Evolutionary conservation across 2,797 vertebrate genomes (phyloP).

Genomic region (Chelidonichthys spinosus): DNA sequence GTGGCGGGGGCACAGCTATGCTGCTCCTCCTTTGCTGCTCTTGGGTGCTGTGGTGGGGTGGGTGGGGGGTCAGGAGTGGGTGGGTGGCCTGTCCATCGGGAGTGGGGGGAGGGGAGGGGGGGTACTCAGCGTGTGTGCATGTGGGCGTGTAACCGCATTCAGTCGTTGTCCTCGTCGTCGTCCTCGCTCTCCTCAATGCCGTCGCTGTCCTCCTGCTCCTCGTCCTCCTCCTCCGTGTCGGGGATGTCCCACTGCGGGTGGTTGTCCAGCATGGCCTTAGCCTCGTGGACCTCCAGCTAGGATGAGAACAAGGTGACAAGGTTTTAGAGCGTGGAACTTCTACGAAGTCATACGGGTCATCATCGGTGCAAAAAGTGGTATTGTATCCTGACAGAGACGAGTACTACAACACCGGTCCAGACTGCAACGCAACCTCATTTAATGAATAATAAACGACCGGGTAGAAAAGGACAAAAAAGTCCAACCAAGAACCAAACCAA

Average conservation of each 20-base stretch:
- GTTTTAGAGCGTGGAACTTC: no score
- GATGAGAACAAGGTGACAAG: background rate
- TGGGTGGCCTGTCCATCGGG: slow-evolving; percentile 47
- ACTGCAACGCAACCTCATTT: no score
- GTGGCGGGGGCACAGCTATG: slow-evolving; percentile 27
- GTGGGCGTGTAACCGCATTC: slow-evolving; percentile 45
- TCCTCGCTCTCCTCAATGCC: slow-evolving; percentile 99
- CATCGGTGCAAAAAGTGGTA: no score
- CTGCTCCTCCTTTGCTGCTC: slow-evolving; percentile 50
- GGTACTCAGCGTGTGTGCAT: slow-evolving; percentile 11
- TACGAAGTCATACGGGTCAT: no score
- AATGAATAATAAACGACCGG: no score
- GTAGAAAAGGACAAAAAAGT: background rate
- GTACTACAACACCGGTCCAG: no score
- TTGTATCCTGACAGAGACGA: no score
- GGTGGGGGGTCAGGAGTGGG: slow-evolving; percentile 43
- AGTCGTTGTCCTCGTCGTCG: slow-evolving; percentile 95
- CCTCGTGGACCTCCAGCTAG: slow-evolving; percentile 98
- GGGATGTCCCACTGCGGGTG: slow-evolving; percentile 99
- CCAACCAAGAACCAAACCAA: background rate
- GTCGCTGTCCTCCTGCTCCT: slow-evolving; percentile 98
- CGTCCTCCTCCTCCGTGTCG: slow-evolving; percentile 95
- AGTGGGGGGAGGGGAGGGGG: background rate
- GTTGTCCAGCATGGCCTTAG: slow-evolving; percentile 97
- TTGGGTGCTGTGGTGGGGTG: slow-evolving; percentile 41